These are phyloP conservation scores for Ia io DNA, from an alignment of 2,113 vertebrate species.

Conservation along the genomic window DNA sequence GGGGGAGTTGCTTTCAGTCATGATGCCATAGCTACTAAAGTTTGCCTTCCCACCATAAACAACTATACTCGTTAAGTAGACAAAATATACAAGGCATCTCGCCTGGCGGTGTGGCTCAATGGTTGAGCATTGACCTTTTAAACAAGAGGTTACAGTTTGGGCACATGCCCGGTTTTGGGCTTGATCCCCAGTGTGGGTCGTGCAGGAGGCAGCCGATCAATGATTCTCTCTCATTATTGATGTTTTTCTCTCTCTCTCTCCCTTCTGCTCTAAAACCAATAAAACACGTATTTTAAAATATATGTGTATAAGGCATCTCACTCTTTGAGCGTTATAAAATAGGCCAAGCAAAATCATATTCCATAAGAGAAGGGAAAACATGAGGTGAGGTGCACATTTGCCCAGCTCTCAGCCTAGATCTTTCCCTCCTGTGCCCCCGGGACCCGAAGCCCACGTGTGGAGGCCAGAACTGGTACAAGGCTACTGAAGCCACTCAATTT, in stretches of 20 bases:
- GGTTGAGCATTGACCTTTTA: too few relatives aligned
- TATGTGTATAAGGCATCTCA: background rate
- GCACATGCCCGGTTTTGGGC: too few relatives aligned
- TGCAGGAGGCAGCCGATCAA: too few relatives aligned
- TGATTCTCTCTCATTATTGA: too few relatives aligned
- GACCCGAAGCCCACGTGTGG: background rate
- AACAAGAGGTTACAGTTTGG: too few relatives aligned
- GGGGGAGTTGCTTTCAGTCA: background rate
- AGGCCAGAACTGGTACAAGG: background rate
- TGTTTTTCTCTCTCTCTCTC: too few relatives aligned
- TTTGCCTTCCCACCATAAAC: background rate
- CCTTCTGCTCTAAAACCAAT: too few relatives aligned
- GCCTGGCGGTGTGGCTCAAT: too few relatives aligned
- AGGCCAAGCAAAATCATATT: background rate
- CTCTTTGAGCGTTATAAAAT: background rate
- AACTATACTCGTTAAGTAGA: background rate
- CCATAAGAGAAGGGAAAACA: background rate
- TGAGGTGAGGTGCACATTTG: background rate
- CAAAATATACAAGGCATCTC: background rate
- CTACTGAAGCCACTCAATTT: background rate
- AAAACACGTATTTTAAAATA: too few relatives aligned
- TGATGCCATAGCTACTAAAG: background rate
- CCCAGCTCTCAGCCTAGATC: background rate
- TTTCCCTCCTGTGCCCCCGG: background rate
- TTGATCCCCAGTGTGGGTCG: too few relatives aligned